Evolutionary conservation across 2,797 vertebrate species (phyloP).

Genomic region (Halcyon chelicuti): DNA sequence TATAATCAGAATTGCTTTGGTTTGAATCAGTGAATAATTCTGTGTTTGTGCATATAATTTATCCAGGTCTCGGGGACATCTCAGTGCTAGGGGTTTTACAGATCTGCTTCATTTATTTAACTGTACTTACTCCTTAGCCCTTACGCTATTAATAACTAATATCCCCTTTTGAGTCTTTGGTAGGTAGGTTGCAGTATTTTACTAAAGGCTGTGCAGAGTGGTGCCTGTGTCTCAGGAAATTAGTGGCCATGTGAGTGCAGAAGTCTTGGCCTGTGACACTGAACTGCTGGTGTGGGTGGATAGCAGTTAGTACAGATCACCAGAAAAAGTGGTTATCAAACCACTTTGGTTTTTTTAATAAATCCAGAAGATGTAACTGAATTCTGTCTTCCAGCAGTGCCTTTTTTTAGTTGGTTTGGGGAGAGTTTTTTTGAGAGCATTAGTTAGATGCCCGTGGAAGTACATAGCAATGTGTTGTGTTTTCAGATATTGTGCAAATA

Average conservation of each 20-base stretch:
- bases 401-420: too few species aligned
- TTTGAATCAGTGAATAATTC: neutral
- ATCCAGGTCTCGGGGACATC: neutral
- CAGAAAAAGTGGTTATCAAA: neutral
- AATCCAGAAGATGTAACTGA: neutral
- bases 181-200: neutral
- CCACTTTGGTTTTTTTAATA: neutral
- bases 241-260: fast-evolving
- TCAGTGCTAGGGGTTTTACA: neutral
- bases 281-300: neutral
- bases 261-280: neutral
- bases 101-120: neutral
- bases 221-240: neutral
- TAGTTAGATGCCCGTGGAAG: neutral
- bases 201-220: neutral
- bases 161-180: neutral
- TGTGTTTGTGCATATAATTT: neutral
- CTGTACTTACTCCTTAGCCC: neutral
- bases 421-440: neutral
- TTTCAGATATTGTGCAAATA: neutral
- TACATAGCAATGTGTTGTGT: neutral
- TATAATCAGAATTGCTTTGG: neutral
- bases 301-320: neutral
- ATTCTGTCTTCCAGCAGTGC: neutral
- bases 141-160: neutral